Evolutionary conservation across 1,140 invertebrate species (phyloP), one percentile per base, ranked within the genome.

Genomic region (Cherax quadricarinatus): DNA sequence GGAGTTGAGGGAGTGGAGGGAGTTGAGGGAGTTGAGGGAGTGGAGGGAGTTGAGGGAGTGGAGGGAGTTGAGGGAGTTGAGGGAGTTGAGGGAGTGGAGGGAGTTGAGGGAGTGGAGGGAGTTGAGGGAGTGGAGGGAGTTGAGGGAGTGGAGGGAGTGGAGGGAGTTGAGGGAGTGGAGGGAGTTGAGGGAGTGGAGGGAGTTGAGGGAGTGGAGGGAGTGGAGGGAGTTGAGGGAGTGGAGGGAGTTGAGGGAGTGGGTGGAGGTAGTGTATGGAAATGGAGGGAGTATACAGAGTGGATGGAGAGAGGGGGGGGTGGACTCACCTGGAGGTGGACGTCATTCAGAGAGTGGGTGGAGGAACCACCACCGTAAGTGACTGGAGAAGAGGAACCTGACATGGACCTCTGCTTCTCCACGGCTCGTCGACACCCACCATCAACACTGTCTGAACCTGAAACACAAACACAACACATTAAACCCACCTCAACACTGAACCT

Each of bases 291-390:
- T n/a, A n/a, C n/a, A n/a, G n/a, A n/a, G n/a, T n/a, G n/a, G n/a
- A n/a, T 18, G 30, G 53, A 5, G 0, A 4, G 30, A 41, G 21
- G 24, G 51, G 10, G 51, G 12, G 21, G 75, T 66, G 30, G 0
- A 85, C 73, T 30, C 18, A 97, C 97, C 95, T 97, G 97, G 94
- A 98, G 95, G 95, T 98, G 97, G 91, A 97, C 97, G 95, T 98
- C 97, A 94, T 98, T 98, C 41, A 98, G 95, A 0, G 97, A 98
- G 95, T 98, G 97, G 30, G 97, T 98, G 85, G 97, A 98, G 89
- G 96, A 96, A 93, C 97, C 97, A 49, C 93, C 96, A 95, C 93
- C 95, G 95, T 91, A 95, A 94, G 73, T 95, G 57, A 94, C 94
- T 5, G 92, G 92, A 16, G 92, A 93, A 41, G 92, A 93, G 10